Percentiles rank a stretch among this genome's conserved stretches.
Evolutionary conservation across 2,888 invertebrate species (phyloP).

Genomic region (Rhamnusium bicolor): DNA sequence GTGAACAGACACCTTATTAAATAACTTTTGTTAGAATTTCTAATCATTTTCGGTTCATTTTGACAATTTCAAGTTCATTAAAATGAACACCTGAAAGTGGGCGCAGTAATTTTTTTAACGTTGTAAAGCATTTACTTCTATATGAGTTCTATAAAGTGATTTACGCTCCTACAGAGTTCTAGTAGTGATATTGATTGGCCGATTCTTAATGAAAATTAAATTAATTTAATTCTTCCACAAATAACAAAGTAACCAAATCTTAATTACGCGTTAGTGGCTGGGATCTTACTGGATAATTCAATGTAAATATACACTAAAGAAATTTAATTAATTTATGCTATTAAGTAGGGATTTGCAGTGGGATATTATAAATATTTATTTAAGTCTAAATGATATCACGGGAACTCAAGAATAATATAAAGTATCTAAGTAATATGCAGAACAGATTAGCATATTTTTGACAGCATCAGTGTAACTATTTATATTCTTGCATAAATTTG

Average conservation of each 20-base stretch:
- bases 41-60: no score
- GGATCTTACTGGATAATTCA: not conserved
- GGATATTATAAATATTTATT: not conserved
- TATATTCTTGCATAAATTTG: slow-evolving; percentile 14
- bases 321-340: not conserved
- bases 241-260: not conserved
- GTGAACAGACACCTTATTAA: no score
- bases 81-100: no score
- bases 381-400: not conserved
- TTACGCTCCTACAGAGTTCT: no score
- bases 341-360: not conserved
- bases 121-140: no score
- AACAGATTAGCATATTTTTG: slow-evolving; percentile 24
- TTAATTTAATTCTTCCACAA: not conserved
- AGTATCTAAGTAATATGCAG: not conserved
- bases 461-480: slow-evolving; percentile 2
- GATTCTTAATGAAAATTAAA: not conserved
- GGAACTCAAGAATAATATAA: not conserved
- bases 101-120: no score
- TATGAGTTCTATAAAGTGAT: no score
- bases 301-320: not conserved
- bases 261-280: not conserved
- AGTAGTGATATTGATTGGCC: no score
- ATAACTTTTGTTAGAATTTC: no score
- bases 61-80: no score